Base-by-base conservation (phyloP, 1,140 invertebrate genomes). In the Rhopalosiphum padi region DNA sequence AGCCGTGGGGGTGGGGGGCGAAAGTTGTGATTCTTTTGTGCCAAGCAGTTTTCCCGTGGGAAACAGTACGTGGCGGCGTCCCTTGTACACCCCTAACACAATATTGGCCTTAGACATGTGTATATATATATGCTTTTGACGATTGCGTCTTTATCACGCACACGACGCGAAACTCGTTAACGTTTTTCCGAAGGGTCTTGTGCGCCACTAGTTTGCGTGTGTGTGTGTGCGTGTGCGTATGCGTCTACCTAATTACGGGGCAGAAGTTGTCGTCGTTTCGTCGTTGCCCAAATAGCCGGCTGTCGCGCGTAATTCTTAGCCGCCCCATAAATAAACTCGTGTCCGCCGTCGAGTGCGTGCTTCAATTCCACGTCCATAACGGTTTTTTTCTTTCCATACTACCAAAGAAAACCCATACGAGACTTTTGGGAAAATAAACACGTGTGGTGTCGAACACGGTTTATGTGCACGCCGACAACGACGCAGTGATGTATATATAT, bases 21-120 rank as follows among this genome's bases (percentile, higher is more conserved):
- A 91, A 93, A 83, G 91, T 93, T 93, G 91, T 93, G 91, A 93
- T 93, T 93, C 91, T 93, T 93, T 93, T 93, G 91, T 93, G 82
- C 91, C 91, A 43, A 55, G n/a, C 91, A 53, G 91, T 85, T 93
- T 83, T 93, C 91, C 91, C 91, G 91, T 85, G 91, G 91, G 91
- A 93, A 93, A 91, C 90, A 37, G 77, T 91, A 91, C 90, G 90
- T 91, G 90, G 90, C 46, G 60, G 46, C 51, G 46, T 88, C 88
- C 51, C 88, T 89, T 22, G 86, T 46, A 87, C 43, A 55, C 88
- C 88, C 48, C 23, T 8, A 25, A 11, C 88, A 41, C 51, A 25
- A 85, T 85, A 85, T 83, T 83, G 77, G 77, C 77, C 77, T 37
- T 83, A 37, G 77, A 83, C 35, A n/a, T 83, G 35, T 82, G 7